A percentile compares a stretch with the other conserved stretches of the same genome.
These are phyloP conservation scores for Oreochromis aureus DNA, from an alignment of 2,113 vertebrate genomes.

Conservation along the genomic window DNA sequence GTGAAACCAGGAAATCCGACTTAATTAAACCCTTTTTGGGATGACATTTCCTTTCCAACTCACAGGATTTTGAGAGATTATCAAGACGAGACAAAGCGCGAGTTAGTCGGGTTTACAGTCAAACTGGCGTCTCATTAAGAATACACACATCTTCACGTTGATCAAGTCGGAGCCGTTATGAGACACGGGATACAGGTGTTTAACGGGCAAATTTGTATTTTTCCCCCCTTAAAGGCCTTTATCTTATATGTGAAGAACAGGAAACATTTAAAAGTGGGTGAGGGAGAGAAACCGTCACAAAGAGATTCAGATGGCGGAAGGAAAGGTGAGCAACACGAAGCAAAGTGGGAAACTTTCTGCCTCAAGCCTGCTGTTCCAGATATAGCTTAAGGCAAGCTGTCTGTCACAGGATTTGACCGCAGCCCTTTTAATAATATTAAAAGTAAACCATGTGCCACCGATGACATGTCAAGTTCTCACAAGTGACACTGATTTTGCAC, in stretches of 20 bases:
- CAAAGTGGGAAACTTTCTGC: not conserved
- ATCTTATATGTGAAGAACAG: not conserved
- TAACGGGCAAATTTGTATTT: not conserved
- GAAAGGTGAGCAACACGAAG: not conserved
- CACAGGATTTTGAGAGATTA: not conserved
- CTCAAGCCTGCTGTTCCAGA: not conserved
- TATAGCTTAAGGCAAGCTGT: not conserved
- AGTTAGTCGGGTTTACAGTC: not conserved
- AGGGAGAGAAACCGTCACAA: not conserved
- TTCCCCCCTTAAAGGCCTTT: not conserved
- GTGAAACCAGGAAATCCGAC: not conserved
- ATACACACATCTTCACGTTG: not conserved
- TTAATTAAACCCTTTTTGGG: not conserved
- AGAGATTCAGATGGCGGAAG: not conserved
- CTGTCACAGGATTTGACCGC: not conserved
- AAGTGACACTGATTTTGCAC: not conserved
- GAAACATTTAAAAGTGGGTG: not conserved
- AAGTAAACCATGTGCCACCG: not conserved
- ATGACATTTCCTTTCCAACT: not conserved
- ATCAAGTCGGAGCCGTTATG: not conserved
- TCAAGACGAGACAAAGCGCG: not conserved
- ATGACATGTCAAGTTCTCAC: not conserved
- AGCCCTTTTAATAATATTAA: not conserved
- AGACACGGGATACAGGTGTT: not conserved
- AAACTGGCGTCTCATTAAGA: not conserved